Conservation (phyloP, 2,888 invertebrate species). For the Brenthis daphne region DNA sequence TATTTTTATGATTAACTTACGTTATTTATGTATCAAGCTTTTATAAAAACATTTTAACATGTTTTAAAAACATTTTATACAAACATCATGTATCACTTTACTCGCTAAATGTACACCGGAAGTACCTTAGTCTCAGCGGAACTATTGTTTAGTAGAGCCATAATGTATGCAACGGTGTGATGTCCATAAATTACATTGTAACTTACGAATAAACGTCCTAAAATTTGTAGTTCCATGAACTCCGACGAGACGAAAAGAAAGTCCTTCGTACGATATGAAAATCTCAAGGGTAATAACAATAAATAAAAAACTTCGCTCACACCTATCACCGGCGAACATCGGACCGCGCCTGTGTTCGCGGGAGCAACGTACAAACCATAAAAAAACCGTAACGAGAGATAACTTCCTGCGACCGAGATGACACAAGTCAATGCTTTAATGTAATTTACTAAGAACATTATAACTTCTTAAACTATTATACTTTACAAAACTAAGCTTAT, state of each 20-base stretch:
- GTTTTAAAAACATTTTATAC: background rate
- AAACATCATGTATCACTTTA: background rate
- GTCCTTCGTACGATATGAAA: too few relatives aligned
- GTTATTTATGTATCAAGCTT: too few relatives aligned
- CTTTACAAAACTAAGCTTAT: background rate
- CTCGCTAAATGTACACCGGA: background rate
- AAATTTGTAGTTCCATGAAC: too few relatives aligned
- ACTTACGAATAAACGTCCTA: too few relatives aligned
- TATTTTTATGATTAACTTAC: too few relatives aligned
- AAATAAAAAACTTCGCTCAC: too few relatives aligned
- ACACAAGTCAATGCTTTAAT: conserved; percentile 41
- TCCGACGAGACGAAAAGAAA: too few relatives aligned
- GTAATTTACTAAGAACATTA: conserved; percentile 26
- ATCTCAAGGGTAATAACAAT: too few relatives aligned
- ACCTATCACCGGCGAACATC: conserved; percentile 6
- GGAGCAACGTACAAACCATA: conserved; percentile 75
- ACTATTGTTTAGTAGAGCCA: conserved; percentile 21
- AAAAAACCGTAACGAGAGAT: conserved; percentile 80
- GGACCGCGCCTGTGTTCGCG: conserved; percentile 41
- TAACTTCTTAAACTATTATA: background rate
- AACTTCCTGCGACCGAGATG: conserved; percentile 72
- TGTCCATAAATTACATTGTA: too few relatives aligned
- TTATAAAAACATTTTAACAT: too few relatives aligned
- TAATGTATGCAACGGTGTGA: too few relatives aligned
- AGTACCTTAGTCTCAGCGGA: conserved; percentile 11